Evolutionary conservation across 2,797 vertebrate species (phyloP).

Genomic region (Aldrovandia affinis): DNA sequence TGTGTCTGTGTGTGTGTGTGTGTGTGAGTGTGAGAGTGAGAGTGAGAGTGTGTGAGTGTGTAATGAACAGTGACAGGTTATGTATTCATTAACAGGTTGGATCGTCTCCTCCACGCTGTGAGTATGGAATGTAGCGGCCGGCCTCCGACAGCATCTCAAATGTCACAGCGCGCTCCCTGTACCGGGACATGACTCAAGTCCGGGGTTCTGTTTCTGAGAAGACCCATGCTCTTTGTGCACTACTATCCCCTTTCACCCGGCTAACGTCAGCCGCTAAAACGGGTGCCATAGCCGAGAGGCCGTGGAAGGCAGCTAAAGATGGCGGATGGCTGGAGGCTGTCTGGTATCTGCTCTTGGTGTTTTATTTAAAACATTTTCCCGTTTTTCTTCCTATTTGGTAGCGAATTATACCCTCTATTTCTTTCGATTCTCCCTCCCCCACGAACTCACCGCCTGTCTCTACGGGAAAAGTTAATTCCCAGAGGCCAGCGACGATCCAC

Average conservation of each 20-base stretch:
- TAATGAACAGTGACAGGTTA: neutral
- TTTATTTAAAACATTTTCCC: no score
- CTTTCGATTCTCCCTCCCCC: no score
- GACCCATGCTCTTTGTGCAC: no score
- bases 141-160: neutral
- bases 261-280: neutral
- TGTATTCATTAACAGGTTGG: neutral
- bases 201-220: no score
- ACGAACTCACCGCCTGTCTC: no score
- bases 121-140: neutral
- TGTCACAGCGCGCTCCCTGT: neutral
- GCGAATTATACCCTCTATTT: no score
- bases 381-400: no score
- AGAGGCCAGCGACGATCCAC: no score
- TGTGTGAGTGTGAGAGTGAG: neutral
- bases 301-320: neutral
- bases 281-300: neutral
- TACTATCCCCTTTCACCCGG: neutral
- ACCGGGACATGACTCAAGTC: neutral
- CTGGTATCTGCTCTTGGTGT: no score
- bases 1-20: conserved; percentile 3
- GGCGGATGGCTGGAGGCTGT: no score
- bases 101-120: no score
- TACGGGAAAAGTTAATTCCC: no score
- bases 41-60: neutral